Evolutionary conservation across 2,888 invertebrate species (phyloP).

Genomic region (Theretra japonica): DNA sequence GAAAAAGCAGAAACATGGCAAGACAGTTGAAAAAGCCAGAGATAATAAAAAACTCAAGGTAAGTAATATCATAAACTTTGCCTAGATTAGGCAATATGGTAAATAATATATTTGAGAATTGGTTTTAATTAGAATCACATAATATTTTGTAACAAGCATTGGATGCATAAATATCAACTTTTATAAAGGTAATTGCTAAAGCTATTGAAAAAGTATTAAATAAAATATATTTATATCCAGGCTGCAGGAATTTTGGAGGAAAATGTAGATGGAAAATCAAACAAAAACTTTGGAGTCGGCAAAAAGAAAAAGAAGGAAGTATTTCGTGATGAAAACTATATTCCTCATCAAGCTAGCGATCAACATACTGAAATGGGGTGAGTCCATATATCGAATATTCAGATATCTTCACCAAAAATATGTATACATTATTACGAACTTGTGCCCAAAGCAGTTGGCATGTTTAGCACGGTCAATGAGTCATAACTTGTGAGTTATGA

Average conservation of each 20-base stretch:
- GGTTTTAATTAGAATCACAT: background rate
- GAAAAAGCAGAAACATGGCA: conserved; percentile 89
- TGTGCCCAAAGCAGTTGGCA: no score
- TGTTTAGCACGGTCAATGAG: no score
- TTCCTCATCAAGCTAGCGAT: conserved; percentile 93
- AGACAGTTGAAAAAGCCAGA: conserved; percentile 82
- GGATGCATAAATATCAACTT: background rate
- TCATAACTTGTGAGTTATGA: no score
- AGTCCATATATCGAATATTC: conserved; percentile 40
- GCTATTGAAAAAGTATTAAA: background rate
- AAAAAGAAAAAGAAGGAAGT: conserved; percentile 75
- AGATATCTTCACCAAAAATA: no score
- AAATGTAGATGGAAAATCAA: conserved; percentile 43
- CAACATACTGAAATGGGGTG: conserved; percentile 93
- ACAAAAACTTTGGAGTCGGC: conserved; percentile 36
- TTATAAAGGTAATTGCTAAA: background rate
- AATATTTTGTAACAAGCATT: background rate
- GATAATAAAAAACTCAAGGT: conserved; percentile 68
- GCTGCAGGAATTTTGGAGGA: conserved; percentile 64
- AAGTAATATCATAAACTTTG: conserved; percentile 22
- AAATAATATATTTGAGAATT: background rate
- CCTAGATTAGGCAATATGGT: background rate
- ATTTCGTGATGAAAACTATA: conserved; percentile 92
- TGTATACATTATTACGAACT: no score
- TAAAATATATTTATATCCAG: conserved; percentile 52